phyloP scores from a whole-genome alignment of 53 echinoderm and acorn worm species.

The Arbacia lixula region DNA sequence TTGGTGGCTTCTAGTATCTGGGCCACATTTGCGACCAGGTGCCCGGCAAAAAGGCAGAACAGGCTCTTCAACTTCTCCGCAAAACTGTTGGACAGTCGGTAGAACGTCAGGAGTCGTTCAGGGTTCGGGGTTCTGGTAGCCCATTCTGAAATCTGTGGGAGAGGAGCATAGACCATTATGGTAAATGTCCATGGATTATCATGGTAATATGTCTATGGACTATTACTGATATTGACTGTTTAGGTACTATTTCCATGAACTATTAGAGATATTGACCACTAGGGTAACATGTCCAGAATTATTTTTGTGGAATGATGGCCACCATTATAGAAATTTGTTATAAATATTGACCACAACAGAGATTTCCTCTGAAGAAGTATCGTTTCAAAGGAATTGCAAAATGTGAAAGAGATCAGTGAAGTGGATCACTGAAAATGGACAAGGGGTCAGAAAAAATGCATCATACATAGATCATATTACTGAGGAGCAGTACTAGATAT shows the following conservation, averaged over 20 bases:
- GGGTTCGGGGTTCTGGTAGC: slow-evolving; percentile 62
- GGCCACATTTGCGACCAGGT: slow-evolving; percentile 81
- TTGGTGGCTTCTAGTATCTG: slow-evolving; percentile 78
- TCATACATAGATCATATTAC: background rate
- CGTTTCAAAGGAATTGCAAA: background rate
- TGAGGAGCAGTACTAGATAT: background rate
- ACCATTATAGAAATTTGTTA: no score
- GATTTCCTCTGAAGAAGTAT: background rate
- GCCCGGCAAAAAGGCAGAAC: slow-evolving; percentile 95
- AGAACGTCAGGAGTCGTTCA: slow-evolving; percentile 79
- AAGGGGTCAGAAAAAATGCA: background rate
- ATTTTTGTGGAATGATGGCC: no score
- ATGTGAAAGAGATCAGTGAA: background rate
- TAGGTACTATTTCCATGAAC: no score
- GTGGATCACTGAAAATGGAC: background rate
- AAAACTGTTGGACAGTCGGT: slow-evolving; percentile 81
- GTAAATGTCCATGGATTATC: no score
- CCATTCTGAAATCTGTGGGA: slow-evolving; percentile 90
- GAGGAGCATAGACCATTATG: no score
- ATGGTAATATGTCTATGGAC: no score
- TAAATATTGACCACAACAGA: no score
- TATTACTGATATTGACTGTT: background rate
- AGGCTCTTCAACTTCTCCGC: slow-evolving; percentile 89
- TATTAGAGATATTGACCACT: no score
- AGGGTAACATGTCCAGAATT: no score